Conservation (phyloP, 2,113 vertebrate species). For the Brachyhypopomus gauderio region DNA sequence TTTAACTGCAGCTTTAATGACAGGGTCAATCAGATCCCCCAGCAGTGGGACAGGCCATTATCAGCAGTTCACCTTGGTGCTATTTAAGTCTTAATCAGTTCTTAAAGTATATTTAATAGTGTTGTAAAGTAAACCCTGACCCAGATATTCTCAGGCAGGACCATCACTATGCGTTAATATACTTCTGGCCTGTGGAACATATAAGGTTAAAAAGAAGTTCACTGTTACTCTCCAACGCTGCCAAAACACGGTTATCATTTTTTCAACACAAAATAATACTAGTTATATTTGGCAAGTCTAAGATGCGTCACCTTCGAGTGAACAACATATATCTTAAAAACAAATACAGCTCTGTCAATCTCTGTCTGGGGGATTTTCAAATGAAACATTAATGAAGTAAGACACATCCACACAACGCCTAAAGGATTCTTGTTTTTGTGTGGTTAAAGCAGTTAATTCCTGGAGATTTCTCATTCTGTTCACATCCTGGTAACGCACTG, state of each 20-base stretch:
- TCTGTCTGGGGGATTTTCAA: not conserved
- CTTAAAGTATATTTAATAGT: too few species aligned
- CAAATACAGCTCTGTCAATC: not conserved
- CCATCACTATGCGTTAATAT: too few species aligned
- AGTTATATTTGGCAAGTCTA: not conserved
- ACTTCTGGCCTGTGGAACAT: too few species aligned
- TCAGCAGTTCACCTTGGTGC: too few species aligned
- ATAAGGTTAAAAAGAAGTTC: not conserved
- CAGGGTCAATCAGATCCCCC: too few species aligned
- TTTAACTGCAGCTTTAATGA: too few species aligned
- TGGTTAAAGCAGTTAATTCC: not conserved
- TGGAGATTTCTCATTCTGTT: not conserved
- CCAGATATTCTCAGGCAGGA: too few species aligned
- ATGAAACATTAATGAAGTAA: not conserved
- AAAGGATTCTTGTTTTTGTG: not conserved
- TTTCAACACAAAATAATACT: not conserved
- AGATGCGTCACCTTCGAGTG: not conserved
- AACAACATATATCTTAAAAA: not conserved
- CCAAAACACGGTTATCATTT: not conserved
- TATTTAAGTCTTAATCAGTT: too few species aligned
- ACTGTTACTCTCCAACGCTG: not conserved
- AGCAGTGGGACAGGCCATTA: too few species aligned
- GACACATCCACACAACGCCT: not conserved
- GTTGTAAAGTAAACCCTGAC: too few species aligned
- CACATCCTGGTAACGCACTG: slow-evolving; percentile 26